A percentile compares a stretch with the other conserved stretches of the same genome.
Conservation (phyloP, 2,113 vertebrate genomes). For the Corythoichthys haematopterus region DNA sequence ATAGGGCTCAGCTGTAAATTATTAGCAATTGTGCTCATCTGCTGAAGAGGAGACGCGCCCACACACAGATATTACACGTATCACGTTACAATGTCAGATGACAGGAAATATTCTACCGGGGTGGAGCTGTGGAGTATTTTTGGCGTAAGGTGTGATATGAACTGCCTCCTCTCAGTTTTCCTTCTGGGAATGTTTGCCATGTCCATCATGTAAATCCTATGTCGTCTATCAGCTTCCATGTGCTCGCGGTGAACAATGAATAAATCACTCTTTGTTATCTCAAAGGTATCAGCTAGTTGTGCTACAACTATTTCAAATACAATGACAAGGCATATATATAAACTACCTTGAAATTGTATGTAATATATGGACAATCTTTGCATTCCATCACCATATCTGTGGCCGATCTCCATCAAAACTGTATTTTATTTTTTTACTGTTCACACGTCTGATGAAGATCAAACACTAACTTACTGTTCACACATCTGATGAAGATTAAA, state of each 20-base stretch:
- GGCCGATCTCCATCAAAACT: background rate
- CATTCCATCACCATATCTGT: background rate
- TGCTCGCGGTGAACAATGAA: background rate
- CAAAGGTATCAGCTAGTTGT: background rate
- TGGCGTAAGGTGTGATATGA: conserved; percentile 27
- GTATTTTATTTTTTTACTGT: background rate
- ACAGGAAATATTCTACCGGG: conserved; percentile 20
- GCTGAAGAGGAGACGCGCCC: conserved; percentile 1
- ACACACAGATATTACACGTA: background rate
- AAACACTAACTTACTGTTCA: background rate
- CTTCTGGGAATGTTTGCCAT: conserved; percentile 6
- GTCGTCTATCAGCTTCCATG: background rate
- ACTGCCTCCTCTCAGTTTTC: conserved; percentile 15
- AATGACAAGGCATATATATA: background rate
- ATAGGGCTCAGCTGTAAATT: background rate
- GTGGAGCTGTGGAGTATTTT: conserved; percentile 23
- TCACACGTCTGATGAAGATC: background rate
- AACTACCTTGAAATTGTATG: background rate
- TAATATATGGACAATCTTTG: background rate
- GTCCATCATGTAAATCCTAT: conserved; percentile 7
- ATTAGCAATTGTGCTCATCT: conserved; percentile 1
- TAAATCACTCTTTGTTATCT: background rate
- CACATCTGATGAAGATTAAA: background rate
- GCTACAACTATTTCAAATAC: background rate
- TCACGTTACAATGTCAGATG: conserved; percentile 12